These are phyloP conservation scores for Ariolimax columbianus DNA, from an alignment of 2,888 invertebrate genomes.

Conservation along the genomic window DNA sequence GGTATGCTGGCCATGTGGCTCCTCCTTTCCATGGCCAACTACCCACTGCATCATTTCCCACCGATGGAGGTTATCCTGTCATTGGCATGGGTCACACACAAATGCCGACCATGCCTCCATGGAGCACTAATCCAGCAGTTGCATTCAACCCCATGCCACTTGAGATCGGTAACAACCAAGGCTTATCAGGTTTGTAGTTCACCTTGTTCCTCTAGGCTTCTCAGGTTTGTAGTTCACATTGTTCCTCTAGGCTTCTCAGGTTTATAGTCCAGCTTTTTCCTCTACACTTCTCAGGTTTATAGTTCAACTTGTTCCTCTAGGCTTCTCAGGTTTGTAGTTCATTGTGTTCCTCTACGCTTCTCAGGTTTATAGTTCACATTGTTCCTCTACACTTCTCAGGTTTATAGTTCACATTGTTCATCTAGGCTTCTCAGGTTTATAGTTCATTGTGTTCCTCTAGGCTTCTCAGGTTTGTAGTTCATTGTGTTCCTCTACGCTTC, in stretches of 20 bases:
- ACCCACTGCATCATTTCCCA: not conserved
- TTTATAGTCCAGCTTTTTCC: not conserved
- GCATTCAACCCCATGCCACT: conserved; percentile 50
- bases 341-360: not conserved
- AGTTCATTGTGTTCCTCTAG: not conserved
- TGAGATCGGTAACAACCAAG: conserved; percentile 50
- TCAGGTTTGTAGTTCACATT: conserved; percentile 13
- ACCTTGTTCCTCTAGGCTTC: not conserved
- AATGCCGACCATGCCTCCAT: not conserved
- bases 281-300: conserved; percentile 21
- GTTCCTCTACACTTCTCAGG: conserved; percentile 3
- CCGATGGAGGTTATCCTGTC: not conserved
- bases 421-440: conserved; percentile 30
- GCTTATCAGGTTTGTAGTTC: conserved; percentile 25
- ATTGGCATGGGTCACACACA: not conserved
- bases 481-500: not conserved
- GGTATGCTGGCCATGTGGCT: not conserved
- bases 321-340: conserved; percentile 25
- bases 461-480: conserved; percentile 25
- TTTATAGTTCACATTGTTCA: not conserved
- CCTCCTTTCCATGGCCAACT: not conserved
- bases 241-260: conserved; percentile 19
- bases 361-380: conserved; percentile 10
- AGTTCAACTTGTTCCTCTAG: not conserved
- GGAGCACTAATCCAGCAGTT: conserved; percentile 30